Evolutionary conservation across 2,797 vertebrate genomes (phyloP).

Genomic region (Premnoplex brunnescens): DNA sequence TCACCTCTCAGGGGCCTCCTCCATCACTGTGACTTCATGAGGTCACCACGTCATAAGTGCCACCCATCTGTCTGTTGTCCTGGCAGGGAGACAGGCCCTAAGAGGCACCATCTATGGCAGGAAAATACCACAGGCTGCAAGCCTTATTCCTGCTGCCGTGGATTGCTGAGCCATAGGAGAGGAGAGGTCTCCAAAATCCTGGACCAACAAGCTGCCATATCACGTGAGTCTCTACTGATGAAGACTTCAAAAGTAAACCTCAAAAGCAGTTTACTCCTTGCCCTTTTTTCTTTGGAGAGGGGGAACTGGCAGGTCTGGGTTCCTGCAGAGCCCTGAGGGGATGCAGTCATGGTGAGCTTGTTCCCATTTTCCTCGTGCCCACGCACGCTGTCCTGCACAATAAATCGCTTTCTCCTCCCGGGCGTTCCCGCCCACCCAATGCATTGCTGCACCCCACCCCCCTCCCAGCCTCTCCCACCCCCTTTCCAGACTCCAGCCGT

Average conservation of each 20-base stretch:
- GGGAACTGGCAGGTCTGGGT: neutral
- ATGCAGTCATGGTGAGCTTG: neutral
- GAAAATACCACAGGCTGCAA: neutral
- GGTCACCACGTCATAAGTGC: accelerated
- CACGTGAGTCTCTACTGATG: accelerated
- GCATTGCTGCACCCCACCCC: neutral
- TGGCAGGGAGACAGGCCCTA: neutral
- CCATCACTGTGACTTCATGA: accelerated
- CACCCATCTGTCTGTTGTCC: neutral
- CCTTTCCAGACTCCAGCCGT: neutral
- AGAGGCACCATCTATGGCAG: neutral
- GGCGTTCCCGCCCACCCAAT: accelerated
- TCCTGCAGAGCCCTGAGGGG: neutral
- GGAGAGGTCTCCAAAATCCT: neutral
- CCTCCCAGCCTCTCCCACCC: neutral
- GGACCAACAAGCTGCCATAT: neutral
- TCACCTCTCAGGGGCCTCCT: neutral
- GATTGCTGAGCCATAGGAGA: neutral
- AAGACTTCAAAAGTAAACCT: neutral
- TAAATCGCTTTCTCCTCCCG: neutral
- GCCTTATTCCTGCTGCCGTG: neutral
- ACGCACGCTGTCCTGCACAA: neutral
- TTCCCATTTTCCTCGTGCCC: neutral
- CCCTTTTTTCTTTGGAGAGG: neutral
- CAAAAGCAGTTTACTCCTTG: neutral